Base-by-base conservation (phyloP, 2,113 vertebrate species). In the Stegastes partitus region DNA sequence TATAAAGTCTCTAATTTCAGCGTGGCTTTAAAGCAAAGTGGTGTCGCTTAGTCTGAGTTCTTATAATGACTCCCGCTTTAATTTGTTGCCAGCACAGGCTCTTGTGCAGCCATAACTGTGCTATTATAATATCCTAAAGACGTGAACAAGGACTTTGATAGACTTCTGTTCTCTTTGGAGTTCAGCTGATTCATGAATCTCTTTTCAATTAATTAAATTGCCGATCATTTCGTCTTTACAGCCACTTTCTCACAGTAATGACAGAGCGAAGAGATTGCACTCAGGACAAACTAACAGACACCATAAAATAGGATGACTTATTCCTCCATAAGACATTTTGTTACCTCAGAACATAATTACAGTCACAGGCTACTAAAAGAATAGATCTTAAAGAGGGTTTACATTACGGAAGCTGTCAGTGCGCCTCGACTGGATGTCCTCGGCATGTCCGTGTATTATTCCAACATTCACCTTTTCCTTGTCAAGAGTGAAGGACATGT, bases 401-500 rank as follows among this genome's bases (percentile, higher is more conserved):
- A 44, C 31, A 37, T 79, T 22, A 77, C 28, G n/a, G 80, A 6
- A 2, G 53, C 73, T 62, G 84, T 68, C 66, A 18, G 4, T 9
- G 11, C 37, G 54, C 16, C 45, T 66, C 26, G 5, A 4, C 45
- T 28, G 12, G 67, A 61, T 10, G 61, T 79, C 72, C 66, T 73
- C 63, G 3, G 22, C 7, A 2, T 2, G 50, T 64, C 56, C 34
- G 6, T 1, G 19, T 34, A 10, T 79, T 45, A 66, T 47, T 65
- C 47, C 80, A 37, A 82, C 62, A 64, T 65, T 85, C 81, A 83
- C 83, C 87, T 79, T 75, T 67, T 75, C 50, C 47, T 39, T 14
- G 61, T 26, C 28, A 1, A n/a, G 45, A 74, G 79, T 81, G 80
- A 87, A 88, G 91, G 87, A 88, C 89, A 11, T 12, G 28, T 25